Conservation (phyloP, 2,797 vertebrate species). For the Sorex maritimensis region DNA sequence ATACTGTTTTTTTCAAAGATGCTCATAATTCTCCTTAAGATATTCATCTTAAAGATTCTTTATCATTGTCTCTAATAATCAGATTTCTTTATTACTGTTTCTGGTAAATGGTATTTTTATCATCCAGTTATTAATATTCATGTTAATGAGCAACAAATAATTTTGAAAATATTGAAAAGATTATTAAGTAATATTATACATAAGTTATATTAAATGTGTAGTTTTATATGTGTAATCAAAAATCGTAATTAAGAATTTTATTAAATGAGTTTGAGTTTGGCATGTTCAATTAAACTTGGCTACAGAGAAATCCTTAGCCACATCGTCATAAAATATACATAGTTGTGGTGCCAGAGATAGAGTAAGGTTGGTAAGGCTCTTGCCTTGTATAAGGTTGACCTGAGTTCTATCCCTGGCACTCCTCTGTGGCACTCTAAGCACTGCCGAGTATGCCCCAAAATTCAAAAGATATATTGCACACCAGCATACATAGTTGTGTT, state of each 20-base stretch:
- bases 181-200: not conserved
- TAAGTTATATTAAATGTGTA: constrained; percentile 28
- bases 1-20: constrained; percentile 35
- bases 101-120: not conserved
- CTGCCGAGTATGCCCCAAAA: too few species aligned
- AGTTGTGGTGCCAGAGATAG: not conserved
- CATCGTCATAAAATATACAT: not conserved
- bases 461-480: not conserved
- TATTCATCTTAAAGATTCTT: not conserved
- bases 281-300: constrained; percentile 29
- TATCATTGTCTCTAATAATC: constrained; percentile 14
- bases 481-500: not conserved
- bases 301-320: not conserved
- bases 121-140: constrained; percentile 35
- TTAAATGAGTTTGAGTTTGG: constrained; percentile 43
- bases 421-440: too few species aligned
- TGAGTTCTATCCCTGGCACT: too few species aligned
- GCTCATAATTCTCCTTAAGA: constrained; percentile 38
- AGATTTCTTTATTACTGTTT: not conserved
- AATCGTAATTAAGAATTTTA: constrained; percentile 62
- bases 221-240: constrained; percentile 43
- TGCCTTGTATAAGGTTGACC: too few species aligned
- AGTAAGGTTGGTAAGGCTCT: too few species aligned
- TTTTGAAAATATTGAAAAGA: constrained; percentile 65
- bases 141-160: constrained; percentile 59